phyloP scores from a whole-genome alignment of 2,888 invertebrate species.

The Siphonodentalium dalli region DNA sequence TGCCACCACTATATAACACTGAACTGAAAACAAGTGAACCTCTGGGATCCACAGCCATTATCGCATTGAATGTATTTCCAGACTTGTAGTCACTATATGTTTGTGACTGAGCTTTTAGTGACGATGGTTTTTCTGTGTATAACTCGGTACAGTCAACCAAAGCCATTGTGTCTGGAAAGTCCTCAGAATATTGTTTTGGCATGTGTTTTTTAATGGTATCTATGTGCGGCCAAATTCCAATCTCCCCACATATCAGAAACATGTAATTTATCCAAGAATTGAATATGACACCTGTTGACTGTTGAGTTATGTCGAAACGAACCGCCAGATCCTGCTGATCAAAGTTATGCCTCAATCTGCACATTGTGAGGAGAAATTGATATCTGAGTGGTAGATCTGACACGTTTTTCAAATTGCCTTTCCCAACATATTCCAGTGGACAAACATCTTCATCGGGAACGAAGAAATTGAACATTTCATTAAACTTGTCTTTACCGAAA shows the following conservation, averaged over 20 bases:
- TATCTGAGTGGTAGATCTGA: not conserved
- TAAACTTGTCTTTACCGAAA: too few relatives aligned
- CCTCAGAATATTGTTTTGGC: constrained; percentile 3
- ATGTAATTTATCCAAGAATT: constrained; percentile 2
- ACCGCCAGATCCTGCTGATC: not conserved
- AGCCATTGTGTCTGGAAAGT: constrained; percentile 6
- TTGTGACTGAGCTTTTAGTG: constrained; percentile 6
- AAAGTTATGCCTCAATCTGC: not conserved
- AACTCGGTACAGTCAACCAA: constrained; percentile 21
- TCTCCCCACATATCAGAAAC: not conserved
- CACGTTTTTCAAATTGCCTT: too few relatives aligned
- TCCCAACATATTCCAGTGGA: too few relatives aligned
- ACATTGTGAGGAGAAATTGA: not conserved
- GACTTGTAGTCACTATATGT: constrained; percentile 24
- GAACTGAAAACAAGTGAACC: constrained; percentile 19
- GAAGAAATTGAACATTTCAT: too few relatives aligned
- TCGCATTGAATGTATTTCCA: constrained; percentile 14
- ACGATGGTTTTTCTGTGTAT: constrained; percentile 11
- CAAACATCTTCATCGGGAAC: too few relatives aligned
- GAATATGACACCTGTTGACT: not conserved
- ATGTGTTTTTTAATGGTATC: constrained; percentile 2
- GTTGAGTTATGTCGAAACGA: not conserved
- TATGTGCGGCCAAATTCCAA: constrained; percentile 1
- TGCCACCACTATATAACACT: constrained; percentile 13
- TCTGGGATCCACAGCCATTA: constrained; percentile 18